Evolutionary conservation across 2,888 invertebrate species (phyloP), one percentile per base, ranked within the genome.

Genomic region (Chalcis sispes): DNA sequence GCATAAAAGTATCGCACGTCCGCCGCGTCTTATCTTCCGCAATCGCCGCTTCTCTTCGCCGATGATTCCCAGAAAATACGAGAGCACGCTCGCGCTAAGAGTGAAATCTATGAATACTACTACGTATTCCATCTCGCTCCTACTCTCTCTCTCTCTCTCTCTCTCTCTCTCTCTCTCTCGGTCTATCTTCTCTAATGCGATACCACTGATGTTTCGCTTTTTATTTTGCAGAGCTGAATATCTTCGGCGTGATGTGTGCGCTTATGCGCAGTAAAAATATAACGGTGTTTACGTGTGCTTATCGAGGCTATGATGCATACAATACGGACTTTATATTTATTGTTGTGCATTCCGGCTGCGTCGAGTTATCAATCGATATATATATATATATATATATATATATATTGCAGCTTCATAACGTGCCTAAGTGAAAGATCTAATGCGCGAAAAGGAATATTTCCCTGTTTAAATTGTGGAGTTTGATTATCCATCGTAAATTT

Each of bases 1-100:
- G 20, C 32, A 52, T 42, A 54, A 72, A 46, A 66, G 59, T 73
- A 73, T 73, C 66, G 23, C 66, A 52, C 66, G 42, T 59, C 72
- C 32, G 25, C 72, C 32, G 25, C 36, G 46, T 65, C 56, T 58
- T 72, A 65, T 48, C 64, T 65, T 46, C 56, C 64, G 64, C 56
- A 65, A 72, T 73, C 72, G 58, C 50, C n/a, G n/a, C 40, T 58
- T 50, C 46, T 50, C 20, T 42, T 59, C 72, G 23, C 36, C 59
- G 72, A 66, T 20, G 40, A 59, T 73, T 73, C 72, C 27, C 20
- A 66, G 65, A 73, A 73, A 66, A 27, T 48, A 32, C 32, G 42
- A 56, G 56, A 23, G n/a, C n/a, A n/a, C n/a, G n/a, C n/a, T n/a
- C n/a, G 42, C 32, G 13, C 56, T 36, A 23, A 29, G 42, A 20